Base-by-base conservation (phyloP, 1,140 invertebrate species). In the Calephelis virginiensis region DNA sequence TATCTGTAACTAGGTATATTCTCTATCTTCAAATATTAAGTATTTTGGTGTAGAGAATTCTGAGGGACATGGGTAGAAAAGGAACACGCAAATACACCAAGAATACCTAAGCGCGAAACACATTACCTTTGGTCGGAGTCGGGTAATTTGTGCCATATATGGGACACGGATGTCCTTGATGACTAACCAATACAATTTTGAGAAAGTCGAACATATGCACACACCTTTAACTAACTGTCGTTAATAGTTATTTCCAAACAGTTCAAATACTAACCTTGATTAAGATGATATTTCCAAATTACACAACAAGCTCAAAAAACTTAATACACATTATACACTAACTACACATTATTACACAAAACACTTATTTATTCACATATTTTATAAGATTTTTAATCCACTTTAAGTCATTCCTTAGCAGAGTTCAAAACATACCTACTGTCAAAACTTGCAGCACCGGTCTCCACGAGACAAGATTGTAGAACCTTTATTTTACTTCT, bases 401-500 rank as follows among this genome's bases (percentile, higher is more conserved):
- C 66, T 71, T 65, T 63, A 69, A 63, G 63, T 64, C 40, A 68
- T 75, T 68, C 73, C 77, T 71, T 76, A 70, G 77, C 77, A 67
- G 75, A 80, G 79, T 84, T 86, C 75, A 72, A 81, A 78, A 76
- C 73, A 74, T 80, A 59, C 56, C 56, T 59, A 83, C 83, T 89
- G 87, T 90, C 87, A 90, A 90, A 89, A 86, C 81, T 87, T 89
- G 86, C 79, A 85, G 69, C 79, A 85, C 87, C 82, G 81, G 83
- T 88, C 70, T 74, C 68, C 62, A 70, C 68, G 74, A 72, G 68
- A 70, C 73, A 61, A 56, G 38, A 9, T 14, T n/a, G 65, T 61
- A 46, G 62, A 63, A 71, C 56, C 56, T 59, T 59, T 59, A 59
- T 59, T 59, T 38, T 49, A 61, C 61, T 63, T 53, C 61, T 65